Evolutionary conservation across 2,888 invertebrate genomes (phyloP), one percentile per base, ranked within the genome.

Genomic region (Phyto melanocephala): DNA sequence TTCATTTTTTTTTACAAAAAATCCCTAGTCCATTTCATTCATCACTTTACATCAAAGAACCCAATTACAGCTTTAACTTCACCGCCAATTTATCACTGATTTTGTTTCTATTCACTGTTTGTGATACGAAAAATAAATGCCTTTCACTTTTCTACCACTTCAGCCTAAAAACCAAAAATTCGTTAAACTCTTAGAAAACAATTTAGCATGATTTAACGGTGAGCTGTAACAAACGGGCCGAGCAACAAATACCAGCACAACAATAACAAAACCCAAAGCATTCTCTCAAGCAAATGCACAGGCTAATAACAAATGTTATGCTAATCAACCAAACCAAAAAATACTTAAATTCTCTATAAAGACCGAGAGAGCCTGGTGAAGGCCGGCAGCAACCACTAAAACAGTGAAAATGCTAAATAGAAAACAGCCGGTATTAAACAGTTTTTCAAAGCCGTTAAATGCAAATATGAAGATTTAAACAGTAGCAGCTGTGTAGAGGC

Each of bases 251-350:
- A n/a, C n/a, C 7, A 8, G 20, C 24, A 58, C 10, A n/a, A 10
- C 28, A 20, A 40, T 40, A 22, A 20, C 10, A 20, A 37, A 40
- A 20, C 24, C 15, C 0, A 17, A 33, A 50, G 24, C 22, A 54
- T 20, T 45, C 17, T 15, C 10, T 45, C 54, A n/a, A 63, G 13
- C 33, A 60, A 78, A 72, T 58, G 71, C 45, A 60, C 52, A 71
- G 58, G 70, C 65, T 78, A 77, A 77, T 77, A 67, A 37, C 71
- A 67, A 77, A 74, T 77, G 52, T 42, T 81, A 72, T 67, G 78
- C 81, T 81, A 81, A 81, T 81, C 72, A 68, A 74, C 37, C 72
- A 67, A 63, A 47, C 65, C 47, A 28, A 76, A 58, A n/a, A 77
- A 62, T 71, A 71, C 65, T 67, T 65, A 71, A 65, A 70, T 65